Base-by-base conservation (phyloP, 2,797 vertebrate species). In the Paguma larvata region DNA sequence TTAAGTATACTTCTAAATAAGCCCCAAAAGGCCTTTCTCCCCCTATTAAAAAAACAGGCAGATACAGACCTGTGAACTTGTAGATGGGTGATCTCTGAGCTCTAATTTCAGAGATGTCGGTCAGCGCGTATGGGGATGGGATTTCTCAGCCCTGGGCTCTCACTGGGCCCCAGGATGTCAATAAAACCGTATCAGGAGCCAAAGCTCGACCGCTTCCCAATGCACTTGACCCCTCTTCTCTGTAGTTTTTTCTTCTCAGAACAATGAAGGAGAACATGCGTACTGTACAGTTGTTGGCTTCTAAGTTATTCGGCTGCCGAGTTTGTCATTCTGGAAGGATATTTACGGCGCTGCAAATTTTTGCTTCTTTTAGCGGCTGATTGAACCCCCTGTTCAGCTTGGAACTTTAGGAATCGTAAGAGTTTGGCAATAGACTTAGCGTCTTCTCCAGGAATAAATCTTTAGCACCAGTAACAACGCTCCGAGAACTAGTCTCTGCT, bases 1-100 rank as follows among this genome's bases (percentile, higher is more conserved):
- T 41, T 90, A 92, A 92, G 62, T 70, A 5, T 32, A 25, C 41
- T 56, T 91, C 85, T 89, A 85, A 93, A 68, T 62, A 73, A 80
- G 59, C 23, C 59, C 65, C 62, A 32, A 90, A 78, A 91, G 83
- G 53, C 23, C 72, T 94, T 85, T 59, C 21, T 83, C 25, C 44
- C 11, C 38, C 25, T 68, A 41, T 51, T 73, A 80, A 87, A 96
- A 96, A 86, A 68, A 70, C 82, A 89, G 65, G 56, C 18, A 84
- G 77, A 87, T 62, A 41, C 5, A 94, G 83, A 62, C 32, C 6
- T 13, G 4, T 53, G 53, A 44, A 63, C 65, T 65, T 68, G 38
- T 13, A 83, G 78, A n/a, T 14, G 82, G 27, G 32, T n/a, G 53
- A 21, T 30, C 32, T 68, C 41, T 75, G 34, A 23, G 38, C 30